Evolutionary conservation across 2,113 vertebrate genomes (phyloP).

Genomic region (Chrysochloris asiatica): DNA sequence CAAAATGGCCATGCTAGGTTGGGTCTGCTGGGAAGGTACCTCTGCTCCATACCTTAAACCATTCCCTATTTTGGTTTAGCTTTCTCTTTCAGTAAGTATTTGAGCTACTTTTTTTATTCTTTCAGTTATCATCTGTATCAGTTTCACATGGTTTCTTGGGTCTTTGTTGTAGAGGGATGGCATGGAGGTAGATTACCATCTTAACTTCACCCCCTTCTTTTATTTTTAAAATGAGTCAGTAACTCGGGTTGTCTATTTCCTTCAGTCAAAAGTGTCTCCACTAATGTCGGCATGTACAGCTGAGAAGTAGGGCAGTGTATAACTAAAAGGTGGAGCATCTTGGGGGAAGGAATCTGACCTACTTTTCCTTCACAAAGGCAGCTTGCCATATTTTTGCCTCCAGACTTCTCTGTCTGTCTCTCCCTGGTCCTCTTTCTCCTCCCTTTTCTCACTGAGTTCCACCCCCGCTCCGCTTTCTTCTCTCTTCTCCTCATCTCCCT

Average conservation of each 20-base stretch:
- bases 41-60: too few species aligned
- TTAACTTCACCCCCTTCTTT: not conserved
- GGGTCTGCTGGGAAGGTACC: too few species aligned
- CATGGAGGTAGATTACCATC: too few species aligned
- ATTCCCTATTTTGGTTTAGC: too few species aligned
- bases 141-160: too few species aligned
- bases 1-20: too few species aligned
- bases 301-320: not conserved
- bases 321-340: accelerated
- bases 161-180: too few species aligned
- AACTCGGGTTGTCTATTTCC: not conserved
- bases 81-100: too few species aligned
- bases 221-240: not conserved
- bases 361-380: not conserved
- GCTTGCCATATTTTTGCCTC: not conserved
- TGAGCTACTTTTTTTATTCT: too few species aligned
- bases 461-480: accelerated
- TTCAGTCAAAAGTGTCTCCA: not conserved
- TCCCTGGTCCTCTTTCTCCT: too few species aligned
- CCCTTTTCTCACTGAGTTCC: too few species aligned
- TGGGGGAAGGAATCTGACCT: not conserved
- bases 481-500: not conserved
- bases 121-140: too few species aligned
- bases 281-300: not conserved
- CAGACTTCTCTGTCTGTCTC: not conserved